phyloP scores from a whole-genome alignment of 2,797 vertebrate species.

The Danio jaintianensis region DNA sequence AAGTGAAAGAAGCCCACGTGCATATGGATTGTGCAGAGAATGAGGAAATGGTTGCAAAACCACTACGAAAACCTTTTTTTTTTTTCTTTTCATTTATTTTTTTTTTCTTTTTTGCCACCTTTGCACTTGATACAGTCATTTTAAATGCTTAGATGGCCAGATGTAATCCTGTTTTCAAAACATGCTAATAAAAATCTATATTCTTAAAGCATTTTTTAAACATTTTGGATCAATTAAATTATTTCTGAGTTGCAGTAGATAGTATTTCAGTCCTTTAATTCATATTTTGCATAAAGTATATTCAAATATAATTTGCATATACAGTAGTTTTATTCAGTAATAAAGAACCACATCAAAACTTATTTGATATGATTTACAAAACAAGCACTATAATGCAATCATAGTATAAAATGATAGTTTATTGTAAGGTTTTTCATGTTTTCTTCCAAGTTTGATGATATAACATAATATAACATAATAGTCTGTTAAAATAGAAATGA shows the following conservation, averaged over 20 bases:
- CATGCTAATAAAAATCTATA: neutral
- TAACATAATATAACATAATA: no score
- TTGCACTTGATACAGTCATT: neutral
- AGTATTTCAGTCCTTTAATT: neutral
- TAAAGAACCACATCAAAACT: neutral
- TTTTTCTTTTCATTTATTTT: neutral
- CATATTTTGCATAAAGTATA: neutral
- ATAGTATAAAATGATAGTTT: neutral
- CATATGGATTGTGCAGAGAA: neutral
- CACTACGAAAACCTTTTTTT: neutral
- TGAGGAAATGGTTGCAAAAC: constrained; percentile 10
- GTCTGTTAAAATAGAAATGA: no score
- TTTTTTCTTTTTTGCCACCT: neutral
- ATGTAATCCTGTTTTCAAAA: neutral
- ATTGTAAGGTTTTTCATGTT: no score
- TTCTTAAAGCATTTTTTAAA: neutral
- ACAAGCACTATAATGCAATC: neutral
- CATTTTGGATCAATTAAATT: neutral
- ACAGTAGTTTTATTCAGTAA: neutral
- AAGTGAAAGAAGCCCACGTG: constrained; percentile 40
- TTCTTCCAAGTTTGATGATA: no score
- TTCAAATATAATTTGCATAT: neutral
- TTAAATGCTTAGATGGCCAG: neutral
- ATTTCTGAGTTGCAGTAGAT: neutral
- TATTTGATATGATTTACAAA: neutral